These are phyloP conservation scores for Pagetopsis macropterus DNA, from an alignment of 2,797 vertebrate genomes.

Conservation along the genomic window DNA sequence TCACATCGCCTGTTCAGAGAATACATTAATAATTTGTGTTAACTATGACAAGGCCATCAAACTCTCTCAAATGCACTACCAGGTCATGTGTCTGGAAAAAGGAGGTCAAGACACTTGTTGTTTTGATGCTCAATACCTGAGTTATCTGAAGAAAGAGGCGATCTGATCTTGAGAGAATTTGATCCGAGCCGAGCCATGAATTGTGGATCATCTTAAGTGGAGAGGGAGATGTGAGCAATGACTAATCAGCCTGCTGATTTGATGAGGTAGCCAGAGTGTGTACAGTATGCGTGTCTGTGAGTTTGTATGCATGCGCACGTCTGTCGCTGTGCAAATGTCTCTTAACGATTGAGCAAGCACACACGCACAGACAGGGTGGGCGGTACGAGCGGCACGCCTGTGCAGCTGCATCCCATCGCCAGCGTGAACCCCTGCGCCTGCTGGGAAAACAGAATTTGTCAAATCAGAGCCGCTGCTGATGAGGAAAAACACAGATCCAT, in stretches of 20 bases:
- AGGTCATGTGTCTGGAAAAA: not conserved
- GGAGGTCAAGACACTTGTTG: slow-evolving; percentile 27
- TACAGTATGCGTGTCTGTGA: not conserved
- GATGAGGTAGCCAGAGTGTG: slow-evolving; percentile 9
- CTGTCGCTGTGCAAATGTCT: slow-evolving; percentile 31
- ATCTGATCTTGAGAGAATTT: slow-evolving; percentile 33
- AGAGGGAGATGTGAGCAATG: slow-evolving; percentile 48
- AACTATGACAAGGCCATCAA: slow-evolving; percentile 12
- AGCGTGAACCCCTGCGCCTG: slow-evolving; percentile 31
- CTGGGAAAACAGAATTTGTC: slow-evolving; percentile 78
- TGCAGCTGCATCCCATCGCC: slow-evolving; percentile 69
- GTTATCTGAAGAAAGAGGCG: slow-evolving; percentile 29
- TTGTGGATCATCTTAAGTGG: slow-evolving; percentile 50
- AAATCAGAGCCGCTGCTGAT: slow-evolving; percentile 71
- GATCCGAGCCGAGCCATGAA: slow-evolving; percentile 55
- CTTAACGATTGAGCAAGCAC: slow-evolving; percentile 38
- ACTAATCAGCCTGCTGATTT: slow-evolving; percentile 64
- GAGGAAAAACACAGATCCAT: slow-evolving; percentile 76
- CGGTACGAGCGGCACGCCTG: not conserved
- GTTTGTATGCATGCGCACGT: slow-evolving; percentile 4
- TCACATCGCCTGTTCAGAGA: slow-evolving; percentile 9
- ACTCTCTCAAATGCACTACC: not conserved
- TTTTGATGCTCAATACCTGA: slow-evolving; percentile 25
- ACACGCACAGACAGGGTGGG: not conserved
- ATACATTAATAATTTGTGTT: slow-evolving; percentile 31